Percentiles rank a stretch among this genome's conserved stretches.
Conservation (phyloP, 2,888 invertebrate species). For the Marronus borbonicus region DNA sequence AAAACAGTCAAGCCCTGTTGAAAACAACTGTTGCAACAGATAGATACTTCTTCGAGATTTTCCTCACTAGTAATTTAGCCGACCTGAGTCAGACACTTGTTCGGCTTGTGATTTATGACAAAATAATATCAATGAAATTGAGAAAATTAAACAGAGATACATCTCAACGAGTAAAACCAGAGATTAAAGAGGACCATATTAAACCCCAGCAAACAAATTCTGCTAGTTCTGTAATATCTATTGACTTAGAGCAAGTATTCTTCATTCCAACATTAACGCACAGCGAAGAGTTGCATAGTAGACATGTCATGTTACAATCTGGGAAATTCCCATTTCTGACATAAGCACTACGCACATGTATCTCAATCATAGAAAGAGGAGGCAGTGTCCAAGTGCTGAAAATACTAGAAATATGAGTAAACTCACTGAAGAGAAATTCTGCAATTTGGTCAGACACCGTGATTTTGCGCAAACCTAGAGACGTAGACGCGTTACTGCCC, state of each 20-base stretch:
- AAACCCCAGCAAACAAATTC: not conserved
- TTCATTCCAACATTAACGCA: not conserved
- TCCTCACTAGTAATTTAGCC: not conserved
- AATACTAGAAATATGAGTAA: too few species aligned
- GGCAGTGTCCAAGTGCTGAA: too few species aligned
- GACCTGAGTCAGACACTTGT: not conserved
- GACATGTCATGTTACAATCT: constrained; percentile 30
- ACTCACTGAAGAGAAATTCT: too few species aligned
- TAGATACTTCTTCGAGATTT: not conserved
- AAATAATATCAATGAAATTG: not conserved
- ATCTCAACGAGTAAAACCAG: not conserved
- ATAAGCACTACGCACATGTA: not conserved
- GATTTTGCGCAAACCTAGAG: too few species aligned
- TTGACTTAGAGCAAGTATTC: constrained; percentile 29
- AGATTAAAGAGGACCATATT: not conserved
- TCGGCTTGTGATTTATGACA: not conserved
- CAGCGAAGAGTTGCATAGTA: not conserved
- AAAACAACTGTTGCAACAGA: too few species aligned
- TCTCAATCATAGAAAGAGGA: not conserved
- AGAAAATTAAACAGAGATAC: not conserved
- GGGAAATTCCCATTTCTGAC: constrained; percentile 15
- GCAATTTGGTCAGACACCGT: too few species aligned
- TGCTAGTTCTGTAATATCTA: constrained; percentile 1
- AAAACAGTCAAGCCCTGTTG: too few species aligned
- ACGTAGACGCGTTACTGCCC: too few species aligned